Evolutionary conservation across 2,797 vertebrate species (phyloP).

Genomic region (Tenualosa thibaudeaui): DNA sequence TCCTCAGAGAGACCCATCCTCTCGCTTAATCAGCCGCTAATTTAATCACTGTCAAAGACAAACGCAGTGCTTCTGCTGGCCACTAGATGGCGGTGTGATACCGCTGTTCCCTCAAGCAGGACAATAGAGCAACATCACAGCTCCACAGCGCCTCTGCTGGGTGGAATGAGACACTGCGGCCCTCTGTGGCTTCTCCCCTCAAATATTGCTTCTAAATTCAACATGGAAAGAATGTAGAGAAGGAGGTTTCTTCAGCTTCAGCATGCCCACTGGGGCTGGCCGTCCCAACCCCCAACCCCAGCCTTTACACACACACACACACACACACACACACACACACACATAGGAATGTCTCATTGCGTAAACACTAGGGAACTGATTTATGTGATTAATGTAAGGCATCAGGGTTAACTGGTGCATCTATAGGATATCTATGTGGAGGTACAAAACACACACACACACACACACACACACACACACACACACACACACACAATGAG

Average conservation of each 20-base stretch:
- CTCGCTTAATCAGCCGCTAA: not conserved
- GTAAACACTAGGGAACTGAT: too few species aligned
- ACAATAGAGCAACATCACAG: not conserved
- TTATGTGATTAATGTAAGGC: too few species aligned
- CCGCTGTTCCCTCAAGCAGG: conserved; percentile 7
- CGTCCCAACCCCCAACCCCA: not conserved
- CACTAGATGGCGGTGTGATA: conserved; percentile 45
- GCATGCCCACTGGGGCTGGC: conserved; percentile 31
- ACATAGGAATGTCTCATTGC: too few species aligned
- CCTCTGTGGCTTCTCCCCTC: conserved; percentile 29
- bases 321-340: not conserved
- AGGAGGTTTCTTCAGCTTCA: conserved; percentile 62
- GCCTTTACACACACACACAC: not conserved
- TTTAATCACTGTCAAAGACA: not conserved
- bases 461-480: not conserved
- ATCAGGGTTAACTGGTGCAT: too few species aligned
- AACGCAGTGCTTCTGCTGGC: not conserved
- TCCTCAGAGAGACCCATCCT: not conserved
- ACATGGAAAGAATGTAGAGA: conserved; percentile 77
- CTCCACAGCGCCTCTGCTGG: conserved; percentile 22
- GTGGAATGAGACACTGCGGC: conserved; percentile 34
- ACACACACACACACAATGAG: too few species aligned
- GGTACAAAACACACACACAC: not conserved
- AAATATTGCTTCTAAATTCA: conserved; percentile 45
- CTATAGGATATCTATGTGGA: too few species aligned